Conservation (phyloP, 2,888 invertebrate species). For the Diaphora mendica region DNA sequence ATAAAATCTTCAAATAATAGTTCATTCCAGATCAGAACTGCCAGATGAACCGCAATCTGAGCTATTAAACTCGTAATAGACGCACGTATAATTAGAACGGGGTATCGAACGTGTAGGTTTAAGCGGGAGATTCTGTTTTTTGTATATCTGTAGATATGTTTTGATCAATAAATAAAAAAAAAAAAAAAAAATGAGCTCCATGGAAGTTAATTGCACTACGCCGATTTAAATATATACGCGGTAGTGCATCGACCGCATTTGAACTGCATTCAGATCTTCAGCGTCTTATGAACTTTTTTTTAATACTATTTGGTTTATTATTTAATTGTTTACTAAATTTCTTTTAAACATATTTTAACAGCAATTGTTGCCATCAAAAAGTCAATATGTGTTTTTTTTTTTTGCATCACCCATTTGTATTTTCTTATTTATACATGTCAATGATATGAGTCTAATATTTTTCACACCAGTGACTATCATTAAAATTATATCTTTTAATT, state of each 20-base stretch:
- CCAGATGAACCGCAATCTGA: slow-evolving; percentile 35
- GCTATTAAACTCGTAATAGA: slow-evolving; percentile 37
- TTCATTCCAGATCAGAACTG: slow-evolving; percentile 23
- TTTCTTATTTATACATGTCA: not conserved
- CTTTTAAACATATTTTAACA: not conserved
- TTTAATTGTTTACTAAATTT: not conserved
- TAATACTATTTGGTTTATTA: not conserved
- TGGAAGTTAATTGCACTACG: slow-evolving; percentile 70
- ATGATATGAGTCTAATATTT: fast-evolving
- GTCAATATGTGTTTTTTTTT: no score
- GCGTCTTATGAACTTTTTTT: slow-evolving; percentile 10
- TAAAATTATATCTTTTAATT: not conserved
- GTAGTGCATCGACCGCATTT: slow-evolving; percentile 71
- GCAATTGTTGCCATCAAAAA: no score
- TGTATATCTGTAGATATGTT: no score
- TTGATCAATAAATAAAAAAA: no score
- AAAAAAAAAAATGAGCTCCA: slow-evolving; percentile 63
- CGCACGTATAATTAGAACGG: slow-evolving; percentile 61
- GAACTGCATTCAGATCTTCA: slow-evolving; percentile 33
- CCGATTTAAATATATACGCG: slow-evolving; percentile 73
- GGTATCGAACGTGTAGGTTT: slow-evolving; percentile 72
- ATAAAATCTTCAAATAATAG: not conserved
- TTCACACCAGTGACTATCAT: not conserved
- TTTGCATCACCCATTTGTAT: not conserved
- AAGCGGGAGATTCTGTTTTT: no score